Evolutionary conservation across 2,113 vertebrate genomes (phyloP), one percentile per base, ranked within the genome.

Genomic region (Empidonax alnorum): DNA sequence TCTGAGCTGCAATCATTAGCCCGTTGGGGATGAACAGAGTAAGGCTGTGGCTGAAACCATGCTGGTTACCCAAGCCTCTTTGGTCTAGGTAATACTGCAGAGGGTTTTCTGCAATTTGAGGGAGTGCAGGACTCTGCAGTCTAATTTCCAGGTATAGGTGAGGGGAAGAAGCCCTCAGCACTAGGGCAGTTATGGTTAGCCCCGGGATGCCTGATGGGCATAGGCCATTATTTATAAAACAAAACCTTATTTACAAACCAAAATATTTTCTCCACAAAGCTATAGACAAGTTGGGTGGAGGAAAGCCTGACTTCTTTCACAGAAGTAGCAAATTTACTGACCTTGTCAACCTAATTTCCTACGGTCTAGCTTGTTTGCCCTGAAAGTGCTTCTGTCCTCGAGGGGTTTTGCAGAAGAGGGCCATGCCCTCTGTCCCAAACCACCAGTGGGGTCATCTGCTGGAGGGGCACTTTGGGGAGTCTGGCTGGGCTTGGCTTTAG

Each of bases 41-140:
- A 37, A 50, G n/a, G 7, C 30, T 73, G 20, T 0, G 0, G 33
- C 33, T 75, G 71, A 41, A 68, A 49, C n/a, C 0, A 0, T 35
- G 41, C 37, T 82, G 46, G 27, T 41, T 76, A 17, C 42, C 15
- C 35, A 42, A 12, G 30, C 23, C 25, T 62, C 39, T 79, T 67
- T 53, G 24, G 47, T 47, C 47, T 56, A 46, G 21, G 16, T 58
- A 31, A 31, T 49, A 28, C 18, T 24, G 50, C 14, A 49, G 37
- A 23, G 8, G 21, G 23, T 74, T 62, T 76, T 17, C 37, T 62
- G 58, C 56, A 39, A 7, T 18, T 63, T 66, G 49, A 41, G 55
- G 11, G 46, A 80, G 22, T 5, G 3, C 23, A 16, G 12, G 61
- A 50, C 55, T 10, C 52, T 55, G 47, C 42, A 30, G 33, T 53